These are phyloP conservation scores for Spondyliosoma cantharus DNA, from an alignment of 2,797 vertebrate genomes.

Conservation along the genomic window DNA sequence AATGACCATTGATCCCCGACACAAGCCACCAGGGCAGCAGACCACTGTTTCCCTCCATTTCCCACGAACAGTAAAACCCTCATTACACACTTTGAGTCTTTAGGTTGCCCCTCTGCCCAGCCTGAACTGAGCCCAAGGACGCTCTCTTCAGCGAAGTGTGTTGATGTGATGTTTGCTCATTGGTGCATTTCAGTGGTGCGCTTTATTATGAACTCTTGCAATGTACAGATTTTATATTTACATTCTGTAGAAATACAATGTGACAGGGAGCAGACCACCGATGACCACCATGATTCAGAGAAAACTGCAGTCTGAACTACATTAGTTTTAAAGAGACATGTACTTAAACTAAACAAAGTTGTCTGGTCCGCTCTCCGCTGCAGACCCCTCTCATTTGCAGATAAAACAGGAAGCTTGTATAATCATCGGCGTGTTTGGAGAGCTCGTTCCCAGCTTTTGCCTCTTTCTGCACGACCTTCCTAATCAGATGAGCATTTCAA, in stretches of 20 bases:
- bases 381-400: constrained; percentile 41
- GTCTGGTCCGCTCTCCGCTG: constrained; percentile 3
- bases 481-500: constrained; percentile 69
- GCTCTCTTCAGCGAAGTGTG: constrained; percentile 49
- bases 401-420: constrained; percentile 50
- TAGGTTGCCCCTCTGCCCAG: constrained; percentile 53
- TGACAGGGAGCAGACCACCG: constrained; percentile 10
- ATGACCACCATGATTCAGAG: constrained; percentile 29
- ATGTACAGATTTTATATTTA: constrained; percentile 12
- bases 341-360: constrained; percentile 4
- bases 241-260: constrained; percentile 19
- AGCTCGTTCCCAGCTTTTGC: constrained; percentile 34
- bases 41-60: constrained; percentile 66
- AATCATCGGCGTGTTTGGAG: constrained; percentile 52
- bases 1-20: constrained; percentile 83
- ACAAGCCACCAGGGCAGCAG: constrained; percentile 75
- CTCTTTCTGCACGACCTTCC: constrained; percentile 44
- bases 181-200: constrained; percentile 3
- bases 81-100: constrained; percentile 73
- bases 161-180: constrained; percentile 49
- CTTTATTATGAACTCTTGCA: constrained; percentile 27
- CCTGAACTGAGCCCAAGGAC: constrained; percentile 64
- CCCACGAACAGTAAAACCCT: constrained; percentile 71
- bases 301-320: constrained; percentile 23
- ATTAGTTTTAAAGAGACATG: constrained; percentile 31